phyloP scores from a whole-genome alignment of 2,113 vertebrate genomes.

The Choloepus hoffmanni region DNA sequence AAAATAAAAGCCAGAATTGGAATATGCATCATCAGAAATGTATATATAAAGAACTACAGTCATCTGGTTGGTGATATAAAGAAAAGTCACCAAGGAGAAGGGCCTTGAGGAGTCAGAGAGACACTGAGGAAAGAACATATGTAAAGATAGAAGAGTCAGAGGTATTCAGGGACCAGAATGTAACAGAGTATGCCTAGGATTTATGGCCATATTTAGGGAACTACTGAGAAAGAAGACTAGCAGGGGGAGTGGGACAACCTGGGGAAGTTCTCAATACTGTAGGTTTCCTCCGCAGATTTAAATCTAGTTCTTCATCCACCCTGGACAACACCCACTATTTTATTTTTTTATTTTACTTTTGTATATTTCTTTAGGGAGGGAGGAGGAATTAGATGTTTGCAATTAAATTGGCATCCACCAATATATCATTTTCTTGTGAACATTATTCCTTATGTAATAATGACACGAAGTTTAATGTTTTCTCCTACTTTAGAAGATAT shows the following conservation, averaged over 20 bases:
- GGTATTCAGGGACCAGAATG: background rate
- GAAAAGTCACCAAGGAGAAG: background rate
- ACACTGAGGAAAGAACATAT: background rate
- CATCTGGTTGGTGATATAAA: background rate
- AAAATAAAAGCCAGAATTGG: background rate
- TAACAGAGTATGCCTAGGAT: background rate
- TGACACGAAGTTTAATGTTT: background rate
- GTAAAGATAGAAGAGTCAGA: background rate
- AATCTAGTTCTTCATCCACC: background rate
- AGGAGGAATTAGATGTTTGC: background rate
- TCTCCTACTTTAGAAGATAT: background rate
- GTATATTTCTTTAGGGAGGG: background rate
- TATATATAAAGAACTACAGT: background rate
- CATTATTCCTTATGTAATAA: background rate
- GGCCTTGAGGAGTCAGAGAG: background rate
- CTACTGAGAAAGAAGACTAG: background rate
- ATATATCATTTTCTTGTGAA: background rate
- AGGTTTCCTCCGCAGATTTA: background rate
- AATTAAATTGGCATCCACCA: background rate
- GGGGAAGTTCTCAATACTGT: background rate
- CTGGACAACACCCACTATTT: background rate
- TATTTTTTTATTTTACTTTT: background rate
- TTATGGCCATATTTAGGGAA: background rate
- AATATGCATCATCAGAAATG: background rate
- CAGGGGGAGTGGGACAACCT: rapidly evolving